phyloP scores from a whole-genome alignment of 2,888 invertebrate species.

The Latrodectus hesperus region DNA sequence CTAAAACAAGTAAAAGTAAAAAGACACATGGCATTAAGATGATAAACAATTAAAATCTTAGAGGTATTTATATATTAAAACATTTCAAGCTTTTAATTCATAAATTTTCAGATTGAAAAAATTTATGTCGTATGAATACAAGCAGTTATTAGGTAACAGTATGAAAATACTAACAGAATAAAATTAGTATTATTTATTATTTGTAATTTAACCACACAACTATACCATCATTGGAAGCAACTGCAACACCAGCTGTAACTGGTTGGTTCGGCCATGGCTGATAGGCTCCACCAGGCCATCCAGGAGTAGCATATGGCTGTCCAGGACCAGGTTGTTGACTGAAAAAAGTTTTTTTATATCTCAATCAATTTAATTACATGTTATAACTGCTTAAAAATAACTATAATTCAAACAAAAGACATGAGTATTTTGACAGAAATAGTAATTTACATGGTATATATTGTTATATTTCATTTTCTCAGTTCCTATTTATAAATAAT shows the following conservation, averaged over 20 bases:
- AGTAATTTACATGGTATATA: too few species aligned
- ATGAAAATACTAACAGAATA: not conserved
- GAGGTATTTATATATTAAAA: not conserved
- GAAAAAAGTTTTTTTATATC: not conserved
- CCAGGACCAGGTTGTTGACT: slow-evolving; percentile 72
- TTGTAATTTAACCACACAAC: too few species aligned
- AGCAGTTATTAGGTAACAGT: not conserved
- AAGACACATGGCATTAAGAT: too few species aligned
- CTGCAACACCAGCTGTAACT: slow-evolving; percentile 62
- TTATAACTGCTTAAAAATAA: too few species aligned
- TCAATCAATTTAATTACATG: too few species aligned
- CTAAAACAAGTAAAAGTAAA: not conserved
- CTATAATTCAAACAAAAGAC: too few species aligned
- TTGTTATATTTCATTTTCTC: too few species aligned
- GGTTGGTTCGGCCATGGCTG: slow-evolving; percentile 77
- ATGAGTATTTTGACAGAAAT: too few species aligned
- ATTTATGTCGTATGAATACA: not conserved
- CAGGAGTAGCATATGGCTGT: slow-evolving; percentile 73
- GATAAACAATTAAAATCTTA: not conserved
- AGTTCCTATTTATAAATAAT: too few species aligned
- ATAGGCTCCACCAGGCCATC: slow-evolving; percentile 75
- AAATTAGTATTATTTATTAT: not conserved
- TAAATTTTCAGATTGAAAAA: too few species aligned
- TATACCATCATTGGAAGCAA: slow-evolving; percentile 75
- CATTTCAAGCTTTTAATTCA: not conserved